These are phyloP conservation scores for Hermaeophaga mercurialis DNA, from an alignment of 2,888 invertebrate species.

Conservation along the genomic window DNA sequence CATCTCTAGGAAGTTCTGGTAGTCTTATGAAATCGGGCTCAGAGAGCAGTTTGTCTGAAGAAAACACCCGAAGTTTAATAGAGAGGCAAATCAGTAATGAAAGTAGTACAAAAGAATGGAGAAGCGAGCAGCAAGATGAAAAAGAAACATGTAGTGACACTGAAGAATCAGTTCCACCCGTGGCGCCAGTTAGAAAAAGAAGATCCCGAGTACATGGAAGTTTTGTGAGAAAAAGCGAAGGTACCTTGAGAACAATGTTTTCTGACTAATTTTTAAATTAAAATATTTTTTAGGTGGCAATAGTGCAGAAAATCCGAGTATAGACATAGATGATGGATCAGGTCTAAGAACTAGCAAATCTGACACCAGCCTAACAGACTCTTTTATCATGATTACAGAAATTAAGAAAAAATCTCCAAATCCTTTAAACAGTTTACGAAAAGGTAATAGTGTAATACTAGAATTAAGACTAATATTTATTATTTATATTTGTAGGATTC, in stretches of 20 bases:
- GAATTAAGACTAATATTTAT: no score
- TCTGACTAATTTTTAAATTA: not conserved
- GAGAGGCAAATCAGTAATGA: conserved; percentile 47
- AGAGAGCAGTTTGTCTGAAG: conserved; percentile 85
- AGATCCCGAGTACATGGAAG: conserved; percentile 70
- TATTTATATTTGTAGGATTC: conserved; percentile 65
- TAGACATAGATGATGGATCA: conserved; percentile 53
- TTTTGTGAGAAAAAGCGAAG: conserved; percentile 69
- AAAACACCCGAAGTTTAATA: conserved; percentile 56
- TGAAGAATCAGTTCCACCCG: conserved; percentile 60
- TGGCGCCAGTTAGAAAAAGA: conserved; percentile 65
- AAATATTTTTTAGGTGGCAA: conserved; percentile 58
- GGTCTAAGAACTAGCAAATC: conserved; percentile 85
- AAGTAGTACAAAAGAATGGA: conserved; percentile 70
- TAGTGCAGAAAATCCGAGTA: conserved; percentile 58
- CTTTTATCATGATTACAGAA: conserved; percentile 81
- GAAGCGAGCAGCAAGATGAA: conserved; percentile 71
- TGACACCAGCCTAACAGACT: conserved; percentile 88
- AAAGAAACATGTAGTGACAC: conserved; percentile 75
- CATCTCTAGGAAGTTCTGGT: conserved; percentile 51
- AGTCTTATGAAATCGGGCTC: conserved; percentile 80
- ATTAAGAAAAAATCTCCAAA: conserved; percentile 57
- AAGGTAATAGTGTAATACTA: no score
- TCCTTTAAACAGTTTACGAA: conserved; percentile 53
- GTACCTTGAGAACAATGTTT: conserved; percentile 46